A percentile compares a stretch with the other conserved stretches of the same genome.
These are phyloP conservation scores for Gymnoscopelus microlampas DNA, from an alignment of 2,797 vertebrate species.

Conservation along the genomic window DNA sequence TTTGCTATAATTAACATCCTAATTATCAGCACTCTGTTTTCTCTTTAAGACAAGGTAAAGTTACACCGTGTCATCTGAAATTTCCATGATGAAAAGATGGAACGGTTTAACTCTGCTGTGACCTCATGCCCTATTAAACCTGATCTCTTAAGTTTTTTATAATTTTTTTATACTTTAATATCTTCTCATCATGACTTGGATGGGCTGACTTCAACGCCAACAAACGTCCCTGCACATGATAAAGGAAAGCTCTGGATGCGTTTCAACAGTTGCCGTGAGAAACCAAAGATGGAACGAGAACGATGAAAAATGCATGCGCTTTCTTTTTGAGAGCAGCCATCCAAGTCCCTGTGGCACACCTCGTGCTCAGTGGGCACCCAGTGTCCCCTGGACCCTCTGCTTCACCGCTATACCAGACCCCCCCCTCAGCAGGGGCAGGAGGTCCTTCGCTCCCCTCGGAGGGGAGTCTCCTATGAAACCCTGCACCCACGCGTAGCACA, in stretches of 20 bases:
- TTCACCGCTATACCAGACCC: not conserved
- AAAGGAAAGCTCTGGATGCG: conserved; percentile 42
- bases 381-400: conserved; percentile 18
- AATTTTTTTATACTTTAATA: conserved; percentile 27
- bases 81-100: not conserved
- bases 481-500: conserved; percentile 74
- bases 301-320: conserved; percentile 76
- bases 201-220: conserved; percentile 40
- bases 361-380: conserved; percentile 48
- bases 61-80: not conserved
- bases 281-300: conserved; percentile 61
- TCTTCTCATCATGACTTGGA: conserved; percentile 35
- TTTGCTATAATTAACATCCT: conserved; percentile 7
- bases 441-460: conserved; percentile 41
- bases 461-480: conserved; percentile 76
- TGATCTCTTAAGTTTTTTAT: conserved; percentile 32
- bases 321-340: conserved; percentile 66
- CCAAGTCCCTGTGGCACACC: conserved; percentile 65
- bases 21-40: not conserved
- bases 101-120: not conserved
- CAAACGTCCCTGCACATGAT: conserved; percentile 47
- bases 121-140: conserved; percentile 36
- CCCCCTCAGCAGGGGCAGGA: conserved; percentile 48
- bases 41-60: conserved; percentile 2
- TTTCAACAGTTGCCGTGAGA: conserved; percentile 57